A percentile compares a stretch with the other conserved stretches of the same genome.
phyloP scores from a whole-genome alignment of 2,888 invertebrate species.

The Epirrhoe alternata region DNA sequence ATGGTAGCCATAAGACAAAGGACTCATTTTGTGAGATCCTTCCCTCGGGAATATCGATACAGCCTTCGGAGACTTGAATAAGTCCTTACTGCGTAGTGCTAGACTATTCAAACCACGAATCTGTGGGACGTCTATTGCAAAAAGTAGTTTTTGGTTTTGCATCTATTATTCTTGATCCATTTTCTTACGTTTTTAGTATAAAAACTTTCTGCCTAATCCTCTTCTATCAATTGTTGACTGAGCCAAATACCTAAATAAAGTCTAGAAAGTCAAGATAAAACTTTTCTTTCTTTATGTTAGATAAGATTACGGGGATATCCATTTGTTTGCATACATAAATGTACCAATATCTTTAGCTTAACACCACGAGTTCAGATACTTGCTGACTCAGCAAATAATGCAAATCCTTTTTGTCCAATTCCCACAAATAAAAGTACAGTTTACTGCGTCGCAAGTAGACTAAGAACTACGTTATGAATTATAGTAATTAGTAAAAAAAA shows the following conservation, averaged over 20 bases:
- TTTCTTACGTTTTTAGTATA: background rate
- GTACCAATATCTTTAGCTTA: background rate
- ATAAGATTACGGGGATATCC: background rate
- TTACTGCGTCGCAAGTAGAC: too few species aligned
- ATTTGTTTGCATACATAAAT: background rate
- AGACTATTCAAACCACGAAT: slow-evolving; percentile 23
- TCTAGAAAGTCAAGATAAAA: too few species aligned
- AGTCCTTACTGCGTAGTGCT: slow-evolving; percentile 16
- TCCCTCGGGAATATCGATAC: slow-evolving; percentile 43
- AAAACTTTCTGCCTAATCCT: background rate
- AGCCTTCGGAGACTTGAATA: slow-evolving; percentile 26
- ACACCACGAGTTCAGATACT: background rate
- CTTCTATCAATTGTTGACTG: background rate
- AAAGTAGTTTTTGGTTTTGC: slow-evolving; percentile 5
- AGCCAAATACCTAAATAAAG: background rate
- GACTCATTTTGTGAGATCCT: slow-evolving; percentile 56
- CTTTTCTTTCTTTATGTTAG: too few species aligned
- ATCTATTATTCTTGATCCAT: background rate
- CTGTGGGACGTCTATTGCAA: slow-evolving; percentile 9
- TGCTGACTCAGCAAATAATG: background rate
- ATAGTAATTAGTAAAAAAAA: too few species aligned
- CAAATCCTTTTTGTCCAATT: too few species aligned
- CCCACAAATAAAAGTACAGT: too few species aligned
- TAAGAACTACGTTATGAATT: too few species aligned
- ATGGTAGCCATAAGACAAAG: slow-evolving; percentile 56